Conservation (phyloP, 2,113 vertebrate species). For the Hippocampus mohnikei region DNA sequence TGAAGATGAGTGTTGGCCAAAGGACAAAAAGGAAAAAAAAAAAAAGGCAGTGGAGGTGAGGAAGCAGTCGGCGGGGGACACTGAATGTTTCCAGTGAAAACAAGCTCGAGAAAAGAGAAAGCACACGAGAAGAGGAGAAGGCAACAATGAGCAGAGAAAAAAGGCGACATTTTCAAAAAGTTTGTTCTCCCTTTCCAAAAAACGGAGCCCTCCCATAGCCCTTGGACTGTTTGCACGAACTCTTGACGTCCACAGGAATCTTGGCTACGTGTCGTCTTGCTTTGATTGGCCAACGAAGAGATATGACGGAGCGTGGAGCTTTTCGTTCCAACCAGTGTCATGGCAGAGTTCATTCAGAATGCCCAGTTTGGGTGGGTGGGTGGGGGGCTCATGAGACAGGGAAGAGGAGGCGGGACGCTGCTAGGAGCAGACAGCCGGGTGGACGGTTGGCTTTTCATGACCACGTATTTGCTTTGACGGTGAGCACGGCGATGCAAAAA, state of each 20-base stretch:
- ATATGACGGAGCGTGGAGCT: constrained; percentile 25
- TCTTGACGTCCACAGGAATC: constrained; percentile 48
- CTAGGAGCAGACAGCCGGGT: constrained; percentile 2
- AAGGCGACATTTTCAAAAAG: constrained; percentile 64
- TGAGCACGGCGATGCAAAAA: no score
- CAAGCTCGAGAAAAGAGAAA: constrained; percentile 43
- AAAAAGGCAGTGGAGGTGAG: not conserved
- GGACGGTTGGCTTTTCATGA: not conserved
- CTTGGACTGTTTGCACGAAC: constrained; percentile 63
- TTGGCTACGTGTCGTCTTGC: constrained; percentile 33
- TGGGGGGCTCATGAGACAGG: constrained; percentile 1
- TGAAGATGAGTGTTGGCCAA: constrained; percentile 17
- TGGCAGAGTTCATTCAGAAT: constrained; percentile 12
- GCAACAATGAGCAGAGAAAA: constrained; percentile 68
- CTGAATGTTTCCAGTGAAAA: constrained; percentile 14
- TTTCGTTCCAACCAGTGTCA: constrained; percentile 17
- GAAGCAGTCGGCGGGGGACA: not conserved
- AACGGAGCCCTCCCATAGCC: constrained; percentile 68
- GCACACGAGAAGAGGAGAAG: constrained; percentile 64
- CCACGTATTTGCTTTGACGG: not conserved
- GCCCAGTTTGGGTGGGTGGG: not conserved
- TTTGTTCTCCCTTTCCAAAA: constrained; percentile 37
- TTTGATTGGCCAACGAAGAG: constrained; percentile 16
- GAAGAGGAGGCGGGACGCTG: constrained; percentile 30
- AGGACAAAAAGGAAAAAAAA: constrained; percentile 27